Conservation (phyloP, 2,113 vertebrate species). For the Ahaetulla prasina region DNA sequence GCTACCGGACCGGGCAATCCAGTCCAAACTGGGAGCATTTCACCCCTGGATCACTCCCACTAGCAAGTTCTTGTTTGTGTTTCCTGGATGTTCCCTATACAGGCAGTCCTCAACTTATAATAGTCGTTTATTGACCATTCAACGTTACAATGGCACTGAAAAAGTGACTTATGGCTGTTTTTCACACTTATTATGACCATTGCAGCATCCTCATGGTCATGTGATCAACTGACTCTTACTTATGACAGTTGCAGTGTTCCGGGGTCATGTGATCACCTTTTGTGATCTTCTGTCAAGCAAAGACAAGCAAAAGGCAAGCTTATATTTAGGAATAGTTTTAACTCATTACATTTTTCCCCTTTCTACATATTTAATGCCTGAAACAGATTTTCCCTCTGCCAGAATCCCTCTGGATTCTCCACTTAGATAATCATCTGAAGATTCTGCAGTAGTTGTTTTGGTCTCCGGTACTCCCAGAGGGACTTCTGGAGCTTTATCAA, state of each 20-base stretch:
- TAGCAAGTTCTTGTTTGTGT: not conserved
- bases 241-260: not conserved
- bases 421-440: not conserved
- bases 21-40: no score
- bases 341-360: not conserved
- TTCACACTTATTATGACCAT: not conserved
- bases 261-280: not conserved
- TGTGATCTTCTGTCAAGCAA: not conserved
- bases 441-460: not conserved
- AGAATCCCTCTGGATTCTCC: not conserved
- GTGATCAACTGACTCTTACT: not conserved
- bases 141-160: not conserved
- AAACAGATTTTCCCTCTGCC: not conserved
- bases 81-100: not conserved
- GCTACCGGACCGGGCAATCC: no score
- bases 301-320: not conserved
- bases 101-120: not conserved
- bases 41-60: not conserved
- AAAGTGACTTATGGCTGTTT: not conserved
- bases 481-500: not conserved
- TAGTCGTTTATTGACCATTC: not conserved
- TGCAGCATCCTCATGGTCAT: not conserved
- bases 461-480: not conserved
- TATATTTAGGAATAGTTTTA: not conserved
- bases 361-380: not conserved